These are phyloP conservation scores for Scaptomyza cyrtandrae DNA, from an alignment of 2,888 invertebrate genomes.

Conservation along the genomic window DNA sequence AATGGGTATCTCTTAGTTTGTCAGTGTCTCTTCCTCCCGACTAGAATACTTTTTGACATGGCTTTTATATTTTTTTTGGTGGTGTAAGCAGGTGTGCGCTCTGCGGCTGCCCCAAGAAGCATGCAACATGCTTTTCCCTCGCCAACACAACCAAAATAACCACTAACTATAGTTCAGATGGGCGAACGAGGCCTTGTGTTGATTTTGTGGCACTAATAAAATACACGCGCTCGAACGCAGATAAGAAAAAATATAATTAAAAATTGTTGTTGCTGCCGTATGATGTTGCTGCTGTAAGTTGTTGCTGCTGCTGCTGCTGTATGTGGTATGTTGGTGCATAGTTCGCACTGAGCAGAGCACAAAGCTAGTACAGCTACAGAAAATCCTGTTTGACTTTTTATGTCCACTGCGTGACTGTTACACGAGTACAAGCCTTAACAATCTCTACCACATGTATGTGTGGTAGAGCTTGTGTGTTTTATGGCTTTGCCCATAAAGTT, in stretches of 20 bases:
- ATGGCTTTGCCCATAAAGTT: slow-evolving; percentile 49
- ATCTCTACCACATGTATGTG: slow-evolving; percentile 15
- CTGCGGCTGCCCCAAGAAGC: slow-evolving; percentile 44
- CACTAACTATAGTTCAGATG: slow-evolving; percentile 8
- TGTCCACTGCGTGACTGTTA: slow-evolving; percentile 69
- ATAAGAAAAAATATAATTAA: slow-evolving; percentile 78
- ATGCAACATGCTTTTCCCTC: slow-evolving; percentile 43
- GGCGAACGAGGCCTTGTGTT: slow-evolving; percentile 31
- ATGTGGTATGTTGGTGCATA: slow-evolving; percentile 45
- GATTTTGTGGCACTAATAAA: slow-evolving; percentile 67
- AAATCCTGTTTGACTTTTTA: slow-evolving; percentile 71
- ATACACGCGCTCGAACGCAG: slow-evolving; percentile 57
- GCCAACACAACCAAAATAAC: slow-evolving; percentile 5
- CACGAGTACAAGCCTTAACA: slow-evolving; percentile 51
- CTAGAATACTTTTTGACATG: background rate
- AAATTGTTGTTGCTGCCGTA: slow-evolving; percentile 53
- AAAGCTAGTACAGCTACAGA: slow-evolving; percentile 18
- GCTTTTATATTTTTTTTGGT: slow-evolving; percentile 13
- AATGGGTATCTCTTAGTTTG: background rate
- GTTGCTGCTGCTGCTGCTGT: slow-evolving; percentile 1
- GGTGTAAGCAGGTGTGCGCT: slow-evolving; percentile 40
- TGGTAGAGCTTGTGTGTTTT: slow-evolving; percentile 46
- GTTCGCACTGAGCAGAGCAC: slow-evolving; percentile 39
- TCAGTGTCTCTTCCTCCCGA: background rate
- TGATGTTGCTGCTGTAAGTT: slow-evolving; percentile 2